Evolutionary conservation across 2,797 vertebrate genomes (phyloP).

Genomic region (Sarcoramphus papa): DNA sequence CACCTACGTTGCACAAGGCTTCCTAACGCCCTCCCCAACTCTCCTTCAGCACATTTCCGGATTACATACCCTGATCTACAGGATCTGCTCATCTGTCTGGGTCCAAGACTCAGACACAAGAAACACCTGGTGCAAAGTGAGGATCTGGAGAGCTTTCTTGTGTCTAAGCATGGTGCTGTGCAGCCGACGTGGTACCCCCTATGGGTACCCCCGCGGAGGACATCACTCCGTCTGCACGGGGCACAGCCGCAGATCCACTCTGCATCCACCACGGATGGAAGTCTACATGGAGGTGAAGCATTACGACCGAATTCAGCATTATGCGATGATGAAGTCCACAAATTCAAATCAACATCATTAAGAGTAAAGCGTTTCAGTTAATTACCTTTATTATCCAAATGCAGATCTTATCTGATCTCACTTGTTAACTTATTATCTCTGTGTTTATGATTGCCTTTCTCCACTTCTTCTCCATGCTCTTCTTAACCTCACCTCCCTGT

Average conservation of each 20-base stretch:
- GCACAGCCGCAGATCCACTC: not conserved
- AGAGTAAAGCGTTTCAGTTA: not conserved
- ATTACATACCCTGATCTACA: not conserved
- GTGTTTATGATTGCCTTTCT: not conserved
- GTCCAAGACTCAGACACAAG: not conserved
- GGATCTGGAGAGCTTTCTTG: not conserved
- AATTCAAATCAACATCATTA: not conserved
- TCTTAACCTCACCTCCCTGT: not conserved
- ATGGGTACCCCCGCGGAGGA: accelerated
- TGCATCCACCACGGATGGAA: not conserved
- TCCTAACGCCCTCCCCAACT: not conserved
- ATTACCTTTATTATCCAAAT: not conserved
- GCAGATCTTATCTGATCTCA: not conserved
- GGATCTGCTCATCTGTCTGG: not conserved
- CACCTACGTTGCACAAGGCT: not conserved
- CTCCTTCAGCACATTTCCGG: not conserved
- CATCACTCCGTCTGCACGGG: not conserved
- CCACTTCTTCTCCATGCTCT: not conserved
- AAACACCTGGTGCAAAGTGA: not conserved
- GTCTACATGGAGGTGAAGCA: not conserved
- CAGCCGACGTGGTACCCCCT: accelerated
- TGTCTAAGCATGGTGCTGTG: not conserved
- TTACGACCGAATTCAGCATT: not conserved
- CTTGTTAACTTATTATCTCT: not conserved
- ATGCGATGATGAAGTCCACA: accelerated